Conservation (phyloP, 1,140 invertebrate genomes). For the Acromyrmex echinatior region DNA sequence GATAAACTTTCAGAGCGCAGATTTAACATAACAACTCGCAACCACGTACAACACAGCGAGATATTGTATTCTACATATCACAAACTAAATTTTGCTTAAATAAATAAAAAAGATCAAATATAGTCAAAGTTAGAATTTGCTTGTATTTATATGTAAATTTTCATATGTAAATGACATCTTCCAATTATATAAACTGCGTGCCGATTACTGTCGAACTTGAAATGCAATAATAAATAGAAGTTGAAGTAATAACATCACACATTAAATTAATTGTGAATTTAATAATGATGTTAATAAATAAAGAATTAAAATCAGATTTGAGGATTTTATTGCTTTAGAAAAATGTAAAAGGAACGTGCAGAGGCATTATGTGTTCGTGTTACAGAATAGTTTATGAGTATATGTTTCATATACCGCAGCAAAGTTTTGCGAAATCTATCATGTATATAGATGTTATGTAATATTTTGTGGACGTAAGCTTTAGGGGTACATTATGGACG, state of each 20-base stretch:
- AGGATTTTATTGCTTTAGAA: background rate
- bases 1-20: background rate
- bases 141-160: too few relatives aligned
- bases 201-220: too few relatives aligned
- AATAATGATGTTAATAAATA: too few relatives aligned
- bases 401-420: constrained; percentile 16
- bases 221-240: too few relatives aligned
- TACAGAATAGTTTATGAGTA: background rate
- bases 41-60: background rate
- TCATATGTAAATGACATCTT: too few relatives aligned
- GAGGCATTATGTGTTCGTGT: background rate
- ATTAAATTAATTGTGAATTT: too few relatives aligned
- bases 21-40: background rate
- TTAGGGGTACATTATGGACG: constrained; percentile 44
- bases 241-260: too few relatives aligned
- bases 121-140: too few relatives aligned
- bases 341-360: background rate
- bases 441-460: constrained; percentile 48
- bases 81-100: background rate
- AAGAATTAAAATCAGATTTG: background rate
- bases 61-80: background rate
- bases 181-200: too few relatives aligned
- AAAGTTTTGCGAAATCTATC: constrained; percentile 42
- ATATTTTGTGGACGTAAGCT: constrained; percentile 54
- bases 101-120: too few relatives aligned